Evolutionary conservation across 2,888 invertebrate species (phyloP).

Genomic region (Cinara cedri): DNA sequence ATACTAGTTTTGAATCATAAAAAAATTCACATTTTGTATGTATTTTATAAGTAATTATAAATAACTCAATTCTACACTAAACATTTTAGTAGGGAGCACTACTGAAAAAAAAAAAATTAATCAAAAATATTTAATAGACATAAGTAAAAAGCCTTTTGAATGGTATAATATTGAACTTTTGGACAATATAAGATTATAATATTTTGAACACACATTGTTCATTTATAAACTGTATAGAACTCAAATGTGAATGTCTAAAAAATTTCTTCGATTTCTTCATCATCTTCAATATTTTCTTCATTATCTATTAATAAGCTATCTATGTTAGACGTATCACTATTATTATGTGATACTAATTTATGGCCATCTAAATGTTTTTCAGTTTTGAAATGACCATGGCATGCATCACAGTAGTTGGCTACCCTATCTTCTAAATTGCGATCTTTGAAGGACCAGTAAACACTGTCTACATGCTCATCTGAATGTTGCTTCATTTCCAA

Average conservation of each 20-base stretch:
- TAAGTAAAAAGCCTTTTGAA: background rate
- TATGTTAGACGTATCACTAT: slow-evolving; percentile 46
- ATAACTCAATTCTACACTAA: no score
- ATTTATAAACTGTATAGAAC: no score
- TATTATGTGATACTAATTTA: slow-evolving; percentile 52
- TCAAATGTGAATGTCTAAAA: slow-evolving; percentile 34
- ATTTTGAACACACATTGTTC: slow-evolving; percentile 18
- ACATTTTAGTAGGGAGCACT: no score
- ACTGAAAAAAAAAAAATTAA: background rate
- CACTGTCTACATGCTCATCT: slow-evolving; percentile 55
- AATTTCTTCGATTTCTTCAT: slow-evolving; percentile 55
- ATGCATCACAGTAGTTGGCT: slow-evolving; percentile 43
- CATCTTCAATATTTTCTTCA: slow-evolving; percentile 44
- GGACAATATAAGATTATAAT: background rate
- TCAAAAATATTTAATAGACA: background rate
- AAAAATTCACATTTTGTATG: no score
- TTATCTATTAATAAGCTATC: slow-evolving; percentile 40
- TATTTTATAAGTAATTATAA: no score
- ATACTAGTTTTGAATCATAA: no score
- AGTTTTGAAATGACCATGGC: slow-evolving; percentile 48
- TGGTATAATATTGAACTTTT: slow-evolving; percentile 7
- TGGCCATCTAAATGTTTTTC: slow-evolving; percentile 54
- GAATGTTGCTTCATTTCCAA: slow-evolving; percentile 55
- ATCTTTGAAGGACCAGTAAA: slow-evolving; percentile 53
- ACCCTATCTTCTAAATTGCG: slow-evolving; percentile 43